Conservation (phyloP, 2,113 vertebrate genomes). For the Urocynchramus pylzowi region DNA sequence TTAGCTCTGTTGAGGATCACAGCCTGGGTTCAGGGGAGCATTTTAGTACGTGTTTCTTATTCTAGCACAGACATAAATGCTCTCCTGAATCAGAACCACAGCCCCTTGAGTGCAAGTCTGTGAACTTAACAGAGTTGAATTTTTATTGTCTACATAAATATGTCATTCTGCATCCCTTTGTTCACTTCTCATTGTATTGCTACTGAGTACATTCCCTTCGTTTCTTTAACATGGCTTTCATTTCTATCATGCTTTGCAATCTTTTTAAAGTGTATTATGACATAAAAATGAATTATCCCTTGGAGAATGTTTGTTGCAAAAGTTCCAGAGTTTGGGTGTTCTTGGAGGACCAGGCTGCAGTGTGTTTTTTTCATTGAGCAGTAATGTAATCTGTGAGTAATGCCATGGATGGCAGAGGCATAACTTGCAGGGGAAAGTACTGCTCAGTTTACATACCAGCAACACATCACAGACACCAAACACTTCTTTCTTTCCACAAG, state of each 20-base stretch:
- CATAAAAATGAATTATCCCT: not conserved
- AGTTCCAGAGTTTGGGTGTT: not conserved
- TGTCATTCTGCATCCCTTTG: not conserved
- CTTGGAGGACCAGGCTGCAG: not conserved
- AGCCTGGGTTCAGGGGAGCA: not conserved
- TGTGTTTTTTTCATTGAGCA: not conserved
- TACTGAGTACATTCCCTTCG: not conserved
- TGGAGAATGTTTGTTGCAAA: not conserved
- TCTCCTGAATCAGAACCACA: not conserved
- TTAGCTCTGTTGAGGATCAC: not conserved
- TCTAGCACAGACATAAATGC: not conserved
- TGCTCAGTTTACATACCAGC: not conserved
- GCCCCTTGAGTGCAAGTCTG: constrained; percentile 5
- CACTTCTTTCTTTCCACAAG: not conserved
- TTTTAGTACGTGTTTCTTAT: not conserved
- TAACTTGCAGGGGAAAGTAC: not conserved
- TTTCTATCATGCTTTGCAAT: not conserved
- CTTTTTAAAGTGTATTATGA: not conserved
- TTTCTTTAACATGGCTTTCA: not conserved
- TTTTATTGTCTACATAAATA: constrained; percentile 11
- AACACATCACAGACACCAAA: not conserved
- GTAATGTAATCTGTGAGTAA: not conserved
- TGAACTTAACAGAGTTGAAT: not conserved
- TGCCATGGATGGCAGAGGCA: not conserved
- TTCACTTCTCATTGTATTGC: constrained; percentile 6